These are phyloP conservation scores for Etheostoma nigrum DNA, from an alignment of 2,797 vertebrate species.

Conservation along the genomic window DNA sequence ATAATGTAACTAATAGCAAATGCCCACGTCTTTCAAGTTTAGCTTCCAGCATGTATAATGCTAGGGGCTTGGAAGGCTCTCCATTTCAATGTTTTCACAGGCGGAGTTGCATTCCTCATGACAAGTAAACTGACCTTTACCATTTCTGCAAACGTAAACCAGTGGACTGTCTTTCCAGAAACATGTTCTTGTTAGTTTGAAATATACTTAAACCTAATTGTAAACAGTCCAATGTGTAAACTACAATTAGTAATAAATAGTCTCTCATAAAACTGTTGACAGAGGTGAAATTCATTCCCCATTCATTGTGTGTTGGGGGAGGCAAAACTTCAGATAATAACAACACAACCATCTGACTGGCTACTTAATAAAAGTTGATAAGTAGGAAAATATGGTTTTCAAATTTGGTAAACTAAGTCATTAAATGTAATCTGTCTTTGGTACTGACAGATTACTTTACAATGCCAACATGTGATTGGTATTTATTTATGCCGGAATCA, in stretches of 20 bases:
- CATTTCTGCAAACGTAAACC: not conserved
- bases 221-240: not conserved
- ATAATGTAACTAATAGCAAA: not conserved
- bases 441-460: not conserved
- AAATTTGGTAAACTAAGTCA: not conserved
- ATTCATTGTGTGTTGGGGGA: not conserved
- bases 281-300: not conserved
- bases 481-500: not conserved
- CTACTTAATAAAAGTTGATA: not conserved
- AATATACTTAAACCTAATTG: not conserved
- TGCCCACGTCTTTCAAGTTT: not conserved
- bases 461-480: not conserved
- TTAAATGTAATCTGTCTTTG: not conserved
- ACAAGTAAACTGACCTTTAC: conserved; percentile 18
- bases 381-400: not conserved
- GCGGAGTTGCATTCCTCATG: not conserved
- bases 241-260: not conserved
- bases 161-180: conserved; percentile 1
- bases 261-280: not conserved
- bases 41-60: not conserved
- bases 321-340: not conserved
- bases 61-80: not conserved
- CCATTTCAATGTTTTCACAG: not conserved
- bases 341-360: not conserved
- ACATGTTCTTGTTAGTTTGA: not conserved